These are phyloP conservation scores for Aythya baeri DNA, from an alignment of 2,113 vertebrate genomes.

Conservation along the genomic window DNA sequence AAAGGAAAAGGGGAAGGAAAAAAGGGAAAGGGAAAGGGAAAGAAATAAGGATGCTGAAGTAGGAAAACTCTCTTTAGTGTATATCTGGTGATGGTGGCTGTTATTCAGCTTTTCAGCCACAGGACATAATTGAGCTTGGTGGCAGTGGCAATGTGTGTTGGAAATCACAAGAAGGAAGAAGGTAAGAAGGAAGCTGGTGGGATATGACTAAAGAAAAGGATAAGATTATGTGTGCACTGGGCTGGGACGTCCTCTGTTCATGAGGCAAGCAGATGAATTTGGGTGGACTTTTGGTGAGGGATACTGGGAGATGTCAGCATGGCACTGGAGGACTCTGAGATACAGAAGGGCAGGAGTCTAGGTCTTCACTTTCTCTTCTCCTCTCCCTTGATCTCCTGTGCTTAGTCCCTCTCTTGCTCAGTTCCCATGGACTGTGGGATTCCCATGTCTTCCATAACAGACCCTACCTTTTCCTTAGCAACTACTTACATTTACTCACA, in stretches of 20 bases:
- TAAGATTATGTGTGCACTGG: not conserved
- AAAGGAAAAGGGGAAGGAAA: no score
- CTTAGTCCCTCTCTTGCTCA: not conserved
- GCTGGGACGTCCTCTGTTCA: not conserved
- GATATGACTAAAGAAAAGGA: not conserved
- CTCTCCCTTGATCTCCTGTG: not conserved
- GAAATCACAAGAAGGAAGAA: not conserved
- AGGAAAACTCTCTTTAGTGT: not conserved
- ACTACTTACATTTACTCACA: rapidly evolving
- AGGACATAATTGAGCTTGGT: not conserved
- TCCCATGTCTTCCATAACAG: not conserved
- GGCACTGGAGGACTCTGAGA: not conserved
- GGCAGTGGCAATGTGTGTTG: not conserved
- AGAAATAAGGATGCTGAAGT: not conserved
- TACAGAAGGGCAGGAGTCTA: not conserved
- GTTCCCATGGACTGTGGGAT: not conserved
- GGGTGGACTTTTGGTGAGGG: not conserved
- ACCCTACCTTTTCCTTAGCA: not conserved
- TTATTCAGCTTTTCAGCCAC: not conserved
- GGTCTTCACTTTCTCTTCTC: not conserved
- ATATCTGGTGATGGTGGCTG: not conserved
- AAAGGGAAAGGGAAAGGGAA: no score
- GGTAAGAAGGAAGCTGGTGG: not conserved
- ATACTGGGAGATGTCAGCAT: not conserved
- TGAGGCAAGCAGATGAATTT: not conserved